These are phyloP conservation scores for Cairina moschata DNA, from an alignment of 2,113 vertebrate genomes.

Conservation along the genomic window DNA sequence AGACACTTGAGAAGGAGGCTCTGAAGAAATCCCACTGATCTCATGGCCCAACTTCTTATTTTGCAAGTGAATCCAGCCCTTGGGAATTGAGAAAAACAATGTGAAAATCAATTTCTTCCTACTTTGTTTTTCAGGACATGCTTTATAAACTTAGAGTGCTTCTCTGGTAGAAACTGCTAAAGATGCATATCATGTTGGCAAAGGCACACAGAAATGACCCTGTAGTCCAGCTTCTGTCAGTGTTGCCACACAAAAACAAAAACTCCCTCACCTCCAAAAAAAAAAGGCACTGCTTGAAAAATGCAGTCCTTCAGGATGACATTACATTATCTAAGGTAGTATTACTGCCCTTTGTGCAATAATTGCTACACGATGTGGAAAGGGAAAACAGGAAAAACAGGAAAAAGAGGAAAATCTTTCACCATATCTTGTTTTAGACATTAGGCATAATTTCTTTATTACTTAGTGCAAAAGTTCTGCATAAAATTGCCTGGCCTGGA, in stretches of 20 bases:
- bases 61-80: not conserved
- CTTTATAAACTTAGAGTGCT: not conserved
- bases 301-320: not conserved
- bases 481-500: not conserved
- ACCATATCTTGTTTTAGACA: not conserved
- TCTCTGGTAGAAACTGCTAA: not conserved
- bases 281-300: not conserved
- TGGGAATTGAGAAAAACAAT: not conserved
- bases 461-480: not conserved
- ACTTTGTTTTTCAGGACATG: not conserved
- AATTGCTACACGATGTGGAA: not conserved
- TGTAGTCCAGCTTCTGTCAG: not conserved
- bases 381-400: not conserved
- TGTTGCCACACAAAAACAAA: not conserved
- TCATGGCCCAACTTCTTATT: not conserved
- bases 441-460: slow-evolving; percentile 9
- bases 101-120: not conserved
- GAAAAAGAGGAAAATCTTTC: not conserved
- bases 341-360: not conserved
- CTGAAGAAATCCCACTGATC: not conserved
- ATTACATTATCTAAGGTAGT: not conserved
- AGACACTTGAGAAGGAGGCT: not conserved
- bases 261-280: not conserved
- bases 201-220: not conserved
- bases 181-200: not conserved